Evolutionary conservation across 1,140 invertebrate genomes (phyloP).

Genomic region (Tigriopus japonicus): DNA sequence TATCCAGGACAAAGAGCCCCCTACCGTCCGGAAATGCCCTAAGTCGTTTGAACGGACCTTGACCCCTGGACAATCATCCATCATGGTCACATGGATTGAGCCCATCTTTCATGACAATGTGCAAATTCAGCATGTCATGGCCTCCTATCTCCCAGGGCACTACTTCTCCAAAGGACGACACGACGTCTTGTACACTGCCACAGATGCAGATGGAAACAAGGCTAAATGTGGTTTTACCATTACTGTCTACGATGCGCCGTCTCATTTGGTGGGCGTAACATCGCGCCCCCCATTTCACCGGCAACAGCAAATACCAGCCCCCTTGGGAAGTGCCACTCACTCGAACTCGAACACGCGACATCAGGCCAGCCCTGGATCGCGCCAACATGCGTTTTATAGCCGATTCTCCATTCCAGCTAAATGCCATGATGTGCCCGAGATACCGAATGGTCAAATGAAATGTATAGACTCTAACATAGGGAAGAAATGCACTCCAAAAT

Average conservation of each 20-base stretch:
- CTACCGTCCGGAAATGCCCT: constrained; percentile 38
- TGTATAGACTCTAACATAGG: not conserved
- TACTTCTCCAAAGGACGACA: constrained; percentile 7
- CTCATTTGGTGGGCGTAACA: not conserved
- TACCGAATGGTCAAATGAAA: constrained; percentile 4
- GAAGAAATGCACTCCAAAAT: constrained; percentile 12
- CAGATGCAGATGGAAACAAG: constrained; percentile 10
- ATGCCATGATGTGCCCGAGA: constrained; percentile 5
- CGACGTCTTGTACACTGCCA: constrained; percentile 7
- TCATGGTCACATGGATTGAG: constrained; percentile 41
- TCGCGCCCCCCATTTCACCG: not conserved
- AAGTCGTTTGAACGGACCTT: constrained; percentile 38
- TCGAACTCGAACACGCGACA: not conserved
- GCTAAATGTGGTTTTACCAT: constrained; percentile 12
- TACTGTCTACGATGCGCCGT: not conserved
- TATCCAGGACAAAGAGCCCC: constrained; percentile 39
- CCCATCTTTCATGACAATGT: constrained; percentile 44
- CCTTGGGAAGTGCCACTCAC: no score
- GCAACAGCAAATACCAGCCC: not conserved
- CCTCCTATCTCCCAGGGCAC: constrained; percentile 11
- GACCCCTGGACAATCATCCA: constrained; percentile 23
- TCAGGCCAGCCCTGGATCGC: not conserved
- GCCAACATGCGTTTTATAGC: not conserved
- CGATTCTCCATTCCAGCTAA: not conserved
- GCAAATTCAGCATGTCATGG: constrained; percentile 22